Base-by-base conservation (phyloP, 2,888 invertebrate species). In the Dryadula phaetusa region DNA sequence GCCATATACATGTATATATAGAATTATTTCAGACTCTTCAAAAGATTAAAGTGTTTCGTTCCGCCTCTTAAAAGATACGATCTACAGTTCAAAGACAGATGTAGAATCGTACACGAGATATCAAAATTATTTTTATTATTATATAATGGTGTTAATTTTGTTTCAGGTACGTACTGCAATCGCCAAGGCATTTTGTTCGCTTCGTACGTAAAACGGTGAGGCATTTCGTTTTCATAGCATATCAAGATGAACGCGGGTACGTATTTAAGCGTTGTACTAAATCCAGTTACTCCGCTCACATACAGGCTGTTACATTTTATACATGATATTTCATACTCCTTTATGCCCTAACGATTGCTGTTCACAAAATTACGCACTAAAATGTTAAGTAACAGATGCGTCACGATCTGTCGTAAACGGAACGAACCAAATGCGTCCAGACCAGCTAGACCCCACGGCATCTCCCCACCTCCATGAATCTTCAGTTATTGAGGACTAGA, bases 341-440 rank as follows among this genome's bases (percentile, higher is more conserved):
- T 62, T 62, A 63, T 49, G 56, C 62, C 64, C 64, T 84, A 67
- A 69, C 70, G 69, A 74, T 70, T 67, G 84, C 82, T 63, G 70
- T 70, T 74, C 84, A 84, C 84, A 82, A 84, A 82, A 84, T 84
- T 83, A 76, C 77, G 85, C 85, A 87, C 87, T 87, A 87, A 86
- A 88, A 76, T 82, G 80, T 81, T 87, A 85, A 87, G 80, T 81
- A 87, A 86, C 87, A 90, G 90, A 89, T 88, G 90, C 87, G 88
- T 89, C 90, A 88, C 89, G 87, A 86, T 82, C 80, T 76, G 82
- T 84, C 85, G 84, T 89, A 86, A 87, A 87, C 82, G 86, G 85
- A 85, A 87, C 82, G 85, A 84, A 86, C 84, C 83, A 61, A 62
- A 84, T 84, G 85, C 83, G 85, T 74, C 88, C 81, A 80, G 69